Percentiles rank a stretch among this genome's conserved stretches.
Conservation (phyloP, 2,888 invertebrate species). For the Epinotia brunnichana region DNA sequence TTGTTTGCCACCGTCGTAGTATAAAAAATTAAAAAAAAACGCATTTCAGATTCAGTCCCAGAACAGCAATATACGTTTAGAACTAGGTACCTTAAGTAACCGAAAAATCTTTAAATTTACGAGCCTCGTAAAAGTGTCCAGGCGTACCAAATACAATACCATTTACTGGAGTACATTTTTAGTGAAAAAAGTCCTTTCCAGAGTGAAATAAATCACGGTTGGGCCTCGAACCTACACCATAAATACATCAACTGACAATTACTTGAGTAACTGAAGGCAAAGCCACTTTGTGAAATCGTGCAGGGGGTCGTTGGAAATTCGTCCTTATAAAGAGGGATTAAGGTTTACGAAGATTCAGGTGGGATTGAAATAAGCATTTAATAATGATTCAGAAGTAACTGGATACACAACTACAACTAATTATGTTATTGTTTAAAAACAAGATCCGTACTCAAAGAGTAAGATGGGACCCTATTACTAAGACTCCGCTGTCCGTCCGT, state of each 20-base stretch:
- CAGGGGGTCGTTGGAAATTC: neutral
- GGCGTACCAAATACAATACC: slow-evolving; percentile 40
- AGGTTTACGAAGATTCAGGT: neutral
- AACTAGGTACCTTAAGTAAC: neutral
- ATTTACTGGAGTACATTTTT: slow-evolving; percentile 38
- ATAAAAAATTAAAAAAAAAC: too few species aligned
- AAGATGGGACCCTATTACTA: too few species aligned
- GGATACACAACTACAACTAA: too few species aligned
- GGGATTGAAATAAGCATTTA: slow-evolving; percentile 10
- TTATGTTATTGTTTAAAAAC: too few species aligned
- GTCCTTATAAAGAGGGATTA: neutral
- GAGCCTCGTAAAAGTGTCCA: slow-evolving; percentile 40
- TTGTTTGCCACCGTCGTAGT: too few species aligned
- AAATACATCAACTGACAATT: slow-evolving; percentile 69
- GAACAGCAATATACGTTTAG: too few species aligned
- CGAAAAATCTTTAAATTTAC: slow-evolving; percentile 39
- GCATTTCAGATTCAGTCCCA: too few species aligned
- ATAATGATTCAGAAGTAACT: slow-evolving; percentile 3
- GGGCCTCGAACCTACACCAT: slow-evolving; percentile 57
- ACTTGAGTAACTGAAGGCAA: slow-evolving; percentile 50
- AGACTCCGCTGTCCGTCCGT: too few species aligned
- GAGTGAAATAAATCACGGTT: slow-evolving; percentile 55
- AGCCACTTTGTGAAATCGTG: slow-evolving; percentile 26
- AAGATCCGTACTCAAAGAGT: too few species aligned
- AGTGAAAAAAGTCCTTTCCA: slow-evolving; percentile 45